These are phyloP conservation scores for Actenoides hombroni DNA, from an alignment of 2,113 vertebrate species.

Conservation along the genomic window DNA sequence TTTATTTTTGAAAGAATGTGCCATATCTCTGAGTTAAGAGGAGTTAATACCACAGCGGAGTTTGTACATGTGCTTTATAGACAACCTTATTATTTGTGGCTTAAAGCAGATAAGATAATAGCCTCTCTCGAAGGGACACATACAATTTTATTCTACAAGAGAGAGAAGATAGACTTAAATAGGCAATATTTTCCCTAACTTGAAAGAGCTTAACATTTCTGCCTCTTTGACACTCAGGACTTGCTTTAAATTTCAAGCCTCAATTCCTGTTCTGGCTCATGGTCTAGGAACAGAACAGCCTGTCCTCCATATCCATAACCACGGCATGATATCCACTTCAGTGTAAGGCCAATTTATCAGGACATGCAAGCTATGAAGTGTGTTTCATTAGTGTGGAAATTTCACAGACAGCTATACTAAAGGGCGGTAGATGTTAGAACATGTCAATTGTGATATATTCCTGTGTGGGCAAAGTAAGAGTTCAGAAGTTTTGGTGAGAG, in stretches of 20 bases:
- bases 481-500: neutral
- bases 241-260: neutral
- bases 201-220: neutral
- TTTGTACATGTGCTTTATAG: neutral
- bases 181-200: neutral
- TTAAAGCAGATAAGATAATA: constrained; percentile 16
- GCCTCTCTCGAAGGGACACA: neutral
- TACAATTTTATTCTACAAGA: neutral
- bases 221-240: neutral
- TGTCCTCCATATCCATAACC: neutral
- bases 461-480: neutral
- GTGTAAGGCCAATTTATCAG: neutral
- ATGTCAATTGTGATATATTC: neutral
- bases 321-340: neutral
- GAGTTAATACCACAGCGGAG: neutral
- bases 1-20: neutral
- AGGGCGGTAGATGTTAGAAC: neutral
- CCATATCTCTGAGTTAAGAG: neutral
- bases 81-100: neutral
- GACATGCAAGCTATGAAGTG: neutral
- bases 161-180: neutral
- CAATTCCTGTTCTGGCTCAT: neutral
- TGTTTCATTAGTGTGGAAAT: neutral
- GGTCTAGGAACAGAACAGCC: neutral
- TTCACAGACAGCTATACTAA: neutral